A percentile compares a stretch with the other conserved stretches of the same genome.
These are phyloP conservation scores for Linhomoeus sp. DNA, from an alignment of 2,888 invertebrate genomes.

Conservation along the genomic window DNA sequence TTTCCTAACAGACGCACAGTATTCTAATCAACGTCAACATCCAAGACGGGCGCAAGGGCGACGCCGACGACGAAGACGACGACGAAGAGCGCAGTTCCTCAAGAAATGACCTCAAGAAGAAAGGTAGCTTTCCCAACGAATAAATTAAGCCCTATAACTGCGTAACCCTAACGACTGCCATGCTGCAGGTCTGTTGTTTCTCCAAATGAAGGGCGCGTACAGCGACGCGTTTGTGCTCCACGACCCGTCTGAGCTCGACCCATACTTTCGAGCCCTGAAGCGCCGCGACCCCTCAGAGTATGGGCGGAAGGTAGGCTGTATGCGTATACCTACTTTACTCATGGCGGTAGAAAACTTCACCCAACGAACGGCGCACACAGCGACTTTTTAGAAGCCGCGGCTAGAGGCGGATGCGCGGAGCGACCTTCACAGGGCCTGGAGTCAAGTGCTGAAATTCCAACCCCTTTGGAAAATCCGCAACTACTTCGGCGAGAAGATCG, in stretches of 20 bases:
- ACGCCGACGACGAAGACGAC: too few species aligned
- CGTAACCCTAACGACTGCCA: too few species aligned
- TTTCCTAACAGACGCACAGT: too few species aligned
- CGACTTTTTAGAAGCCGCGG: neutral
- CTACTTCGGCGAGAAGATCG: constrained; percentile 35
- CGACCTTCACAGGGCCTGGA: constrained; percentile 24
- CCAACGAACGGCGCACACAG: neutral
- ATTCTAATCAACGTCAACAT: too few species aligned
- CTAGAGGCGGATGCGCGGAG: constrained; percentile 6
- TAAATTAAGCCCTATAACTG: too few species aligned
- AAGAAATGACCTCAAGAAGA: too few species aligned
- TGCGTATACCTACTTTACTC: too few species aligned
- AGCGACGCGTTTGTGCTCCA: constrained; percentile 29
- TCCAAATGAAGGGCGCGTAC: constrained; percentile 29
- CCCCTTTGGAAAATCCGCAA: constrained; percentile 31
- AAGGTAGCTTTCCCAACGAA: too few species aligned
- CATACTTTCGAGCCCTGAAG: constrained; percentile 12
- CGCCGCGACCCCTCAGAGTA: constrained; percentile 7
- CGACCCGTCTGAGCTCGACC: constrained; percentile 24
- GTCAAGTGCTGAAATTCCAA: constrained; percentile 26
- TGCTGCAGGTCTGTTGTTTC: constrained; percentile 30
- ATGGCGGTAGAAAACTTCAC: too few species aligned
- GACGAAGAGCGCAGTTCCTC: too few species aligned
- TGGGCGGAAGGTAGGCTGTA: neutral
- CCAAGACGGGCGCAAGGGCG: too few species aligned